Percentiles rank a stretch among this genome's conserved stretches.
These are phyloP conservation scores for Crambe crambe DNA, from an alignment of 37 sponge, comb jelly and placozoan species.

Conservation along the genomic window DNA sequence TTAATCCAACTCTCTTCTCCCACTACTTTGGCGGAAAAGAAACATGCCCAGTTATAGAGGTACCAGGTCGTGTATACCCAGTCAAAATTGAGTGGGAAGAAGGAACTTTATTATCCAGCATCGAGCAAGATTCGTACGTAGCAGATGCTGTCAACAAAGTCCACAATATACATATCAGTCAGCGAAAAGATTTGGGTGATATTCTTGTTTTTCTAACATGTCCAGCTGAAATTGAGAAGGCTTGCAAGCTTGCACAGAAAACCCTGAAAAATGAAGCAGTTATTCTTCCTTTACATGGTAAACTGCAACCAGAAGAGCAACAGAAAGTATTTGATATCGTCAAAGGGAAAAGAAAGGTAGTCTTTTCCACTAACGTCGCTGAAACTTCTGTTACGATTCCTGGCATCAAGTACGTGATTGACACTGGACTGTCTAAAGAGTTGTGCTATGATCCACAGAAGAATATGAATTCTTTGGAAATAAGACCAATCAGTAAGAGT, in stretches of 20 bases:
- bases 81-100: constrained; percentile 52
- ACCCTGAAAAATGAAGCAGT: constrained; percentile 13
- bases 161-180: constrained; percentile 20
- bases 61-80: constrained; percentile 80
- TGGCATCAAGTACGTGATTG: constrained; percentile 79
- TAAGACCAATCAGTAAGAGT: constrained; percentile 58
- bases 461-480: constrained; percentile 71
- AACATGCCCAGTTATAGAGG: constrained; percentile 37
- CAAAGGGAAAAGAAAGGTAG: constrained; percentile 57
- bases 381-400: constrained; percentile 93
- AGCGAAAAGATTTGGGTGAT: constrained; percentile 46
- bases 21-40: constrained; percentile 43
- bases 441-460: constrained; percentile 63
- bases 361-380: constrained; percentile 90
- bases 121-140: constrained; percentile 8
- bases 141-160: constrained; percentile 18
- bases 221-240: constrained; percentile 74
- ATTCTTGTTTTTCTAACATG: constrained; percentile 87
- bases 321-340: constrained; percentile 62
- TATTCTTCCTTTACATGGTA: constrained; percentile 79
- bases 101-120: not conserved
- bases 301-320: constrained; percentile 81
- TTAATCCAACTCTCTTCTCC: constrained; percentile 59
- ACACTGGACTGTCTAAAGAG: constrained; percentile 82
- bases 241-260: constrained; percentile 26